Evolutionary conservation across 2,888 invertebrate species (phyloP).

Genomic region (Nebria salina): DNA sequence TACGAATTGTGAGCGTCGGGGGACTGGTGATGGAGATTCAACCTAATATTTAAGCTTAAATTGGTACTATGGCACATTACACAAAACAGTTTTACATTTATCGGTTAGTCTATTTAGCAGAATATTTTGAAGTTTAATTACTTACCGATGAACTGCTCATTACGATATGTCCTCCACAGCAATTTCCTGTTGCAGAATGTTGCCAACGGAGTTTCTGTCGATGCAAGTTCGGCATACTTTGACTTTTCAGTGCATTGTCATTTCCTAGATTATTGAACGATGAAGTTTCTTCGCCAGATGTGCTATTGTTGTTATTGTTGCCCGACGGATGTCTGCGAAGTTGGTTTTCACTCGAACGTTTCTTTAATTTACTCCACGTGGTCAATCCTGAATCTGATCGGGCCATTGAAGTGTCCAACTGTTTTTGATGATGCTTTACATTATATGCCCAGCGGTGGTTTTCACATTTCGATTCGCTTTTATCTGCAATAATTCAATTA

Average conservation of each 20-base stretch:
- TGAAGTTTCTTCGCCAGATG: conserved; percentile 64
- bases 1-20: conserved; percentile 54
- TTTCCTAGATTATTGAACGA: conserved; percentile 65
- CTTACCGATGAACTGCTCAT: conserved; percentile 77
- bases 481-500: conserved; percentile 51
- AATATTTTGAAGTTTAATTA: conserved; percentile 47
- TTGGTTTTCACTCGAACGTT: conserved; percentile 72
- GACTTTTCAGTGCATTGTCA: conserved; percentile 74
- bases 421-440: conserved; percentile 50
- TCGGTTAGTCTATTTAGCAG: no score
- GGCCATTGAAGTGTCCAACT: conserved; percentile 79
- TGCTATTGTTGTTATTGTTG: conserved; percentile 74
- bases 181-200: conserved; percentile 60
- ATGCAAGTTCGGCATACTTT: conserved; percentile 81
- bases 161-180: conserved; percentile 61
- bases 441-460: conserved; percentile 54
- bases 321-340: conserved; percentile 81
- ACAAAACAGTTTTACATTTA: no score
- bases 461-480: conserved; percentile 52
- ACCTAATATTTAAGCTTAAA: conserved; percentile 12
- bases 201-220: conserved; percentile 59
- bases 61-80: no score
- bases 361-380: conserved; percentile 88
- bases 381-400: conserved; percentile 89
- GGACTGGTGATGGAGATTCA: conserved; percentile 29